Evolutionary conservation across 2,797 vertebrate species (phyloP).

Genomic region (Cynopterus sphinx): DNA sequence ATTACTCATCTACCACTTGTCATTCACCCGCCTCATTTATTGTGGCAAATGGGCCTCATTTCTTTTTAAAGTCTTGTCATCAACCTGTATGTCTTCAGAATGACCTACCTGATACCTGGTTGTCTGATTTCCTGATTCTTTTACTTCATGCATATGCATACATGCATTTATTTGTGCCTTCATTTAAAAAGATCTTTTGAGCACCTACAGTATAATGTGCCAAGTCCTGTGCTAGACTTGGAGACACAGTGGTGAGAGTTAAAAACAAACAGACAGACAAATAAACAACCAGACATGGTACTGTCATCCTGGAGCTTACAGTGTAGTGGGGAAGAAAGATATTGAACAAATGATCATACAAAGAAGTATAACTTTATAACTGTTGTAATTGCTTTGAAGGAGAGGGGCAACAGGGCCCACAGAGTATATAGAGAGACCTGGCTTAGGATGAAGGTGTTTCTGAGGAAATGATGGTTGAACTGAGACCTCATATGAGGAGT

Average conservation of each 20-base stretch:
- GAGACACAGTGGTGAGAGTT: neutral
- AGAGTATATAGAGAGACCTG: neutral
- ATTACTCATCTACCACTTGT: conserved; percentile 40
- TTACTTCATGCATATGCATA: neutral
- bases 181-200: conserved; percentile 26
- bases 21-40: neutral
- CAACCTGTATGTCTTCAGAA: neutral
- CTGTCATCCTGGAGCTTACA: neutral
- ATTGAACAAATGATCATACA: neutral
- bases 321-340: neutral
- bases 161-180: neutral
- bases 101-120: neutral
- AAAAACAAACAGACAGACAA: too few species aligned
- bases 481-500: neutral
- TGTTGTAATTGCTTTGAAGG: neutral
- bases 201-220: neutral
- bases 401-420: neutral
- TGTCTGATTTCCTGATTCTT: conserved; percentile 1
- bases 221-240: neutral
- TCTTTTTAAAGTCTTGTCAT: neutral
- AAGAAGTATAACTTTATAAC: neutral
- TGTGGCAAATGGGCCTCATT: neutral
- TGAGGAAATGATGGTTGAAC: neutral
- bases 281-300: neutral
- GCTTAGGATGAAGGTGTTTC: neutral